Conservation (phyloP, 2,113 vertebrate species). For the Dolichotis patagonum region DNA sequence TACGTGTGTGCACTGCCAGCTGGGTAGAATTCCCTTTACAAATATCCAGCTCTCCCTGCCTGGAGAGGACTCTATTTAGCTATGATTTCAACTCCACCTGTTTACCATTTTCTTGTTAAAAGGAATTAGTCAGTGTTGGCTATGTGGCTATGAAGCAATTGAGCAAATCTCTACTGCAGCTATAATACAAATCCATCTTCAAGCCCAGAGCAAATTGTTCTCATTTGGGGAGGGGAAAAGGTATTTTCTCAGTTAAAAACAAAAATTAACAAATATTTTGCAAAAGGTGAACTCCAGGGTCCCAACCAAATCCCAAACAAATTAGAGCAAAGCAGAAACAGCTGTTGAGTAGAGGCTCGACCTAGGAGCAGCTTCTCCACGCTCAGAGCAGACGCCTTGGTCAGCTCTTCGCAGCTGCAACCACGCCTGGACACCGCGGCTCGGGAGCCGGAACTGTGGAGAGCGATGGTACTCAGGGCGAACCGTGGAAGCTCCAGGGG, state of each 20-base stretch:
- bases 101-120: constrained; percentile 86
- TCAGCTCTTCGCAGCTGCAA: constrained; percentile 73
- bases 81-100: constrained; percentile 83
- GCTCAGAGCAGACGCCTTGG: constrained; percentile 74
- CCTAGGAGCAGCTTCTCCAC: constrained; percentile 67
- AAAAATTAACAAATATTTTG: constrained; percentile 85
- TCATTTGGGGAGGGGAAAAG: constrained; percentile 74
- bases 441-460: constrained; percentile 69
- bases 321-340: constrained; percentile 90
- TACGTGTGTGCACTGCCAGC: constrained; percentile 42
- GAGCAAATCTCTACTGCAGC: constrained; percentile 76
- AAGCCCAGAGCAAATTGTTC: constrained; percentile 85
- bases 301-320: constrained; percentile 88
- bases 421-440: constrained; percentile 81
- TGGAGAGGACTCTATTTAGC: constrained; percentile 78
- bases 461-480: constrained; percentile 73
- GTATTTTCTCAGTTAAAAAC: constrained; percentile 80
- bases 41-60: constrained; percentile 75
- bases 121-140: constrained; percentile 82
- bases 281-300: constrained; percentile 87
- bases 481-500: constrained; percentile 74
- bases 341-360: constrained; percentile 81
- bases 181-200: constrained; percentile 83
- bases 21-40: constrained; percentile 76
- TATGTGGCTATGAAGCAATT: constrained; percentile 82